A percentile compares a stretch with the other conserved stretches of the same genome.
Conservation (phyloP, 2,888 invertebrate species). For the Pammene aurita region DNA sequence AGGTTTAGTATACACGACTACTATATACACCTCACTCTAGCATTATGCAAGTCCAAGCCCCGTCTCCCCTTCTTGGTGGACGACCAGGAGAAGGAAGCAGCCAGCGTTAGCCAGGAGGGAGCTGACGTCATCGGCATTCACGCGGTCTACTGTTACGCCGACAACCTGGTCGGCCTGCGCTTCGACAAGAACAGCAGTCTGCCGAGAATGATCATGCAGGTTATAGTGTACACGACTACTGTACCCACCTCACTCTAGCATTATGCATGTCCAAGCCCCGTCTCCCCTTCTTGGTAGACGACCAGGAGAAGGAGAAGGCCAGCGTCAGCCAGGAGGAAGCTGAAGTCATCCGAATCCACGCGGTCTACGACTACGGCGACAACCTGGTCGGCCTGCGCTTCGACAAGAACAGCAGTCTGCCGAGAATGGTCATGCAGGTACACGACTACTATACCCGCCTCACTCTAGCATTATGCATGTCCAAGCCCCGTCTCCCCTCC, state of each 20-base stretch:
- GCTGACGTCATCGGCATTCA: conserved; percentile 33
- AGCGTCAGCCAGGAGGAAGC: background rate
- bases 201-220: conserved; percentile 46
- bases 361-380: conserved; percentile 51
- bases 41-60: too few species aligned
- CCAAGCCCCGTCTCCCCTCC: conserved; percentile 41
- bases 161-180: conserved; percentile 55
- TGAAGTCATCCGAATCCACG: conserved; percentile 40
- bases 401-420: conserved; percentile 52
- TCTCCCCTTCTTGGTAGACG: conserved; percentile 41
- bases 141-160: conserved; percentile 51
- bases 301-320: background rate
- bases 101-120: background rate
- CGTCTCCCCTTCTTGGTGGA: conserved; percentile 42
- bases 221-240: too few species aligned
- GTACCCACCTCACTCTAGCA: too few species aligned
- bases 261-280: conserved; percentile 42
- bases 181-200: conserved; percentile 54
- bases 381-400: conserved; percentile 58
- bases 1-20: too few species aligned
- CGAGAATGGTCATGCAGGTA: too few species aligned
- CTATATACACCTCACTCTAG: too few species aligned
- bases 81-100: conserved; percentile 22
- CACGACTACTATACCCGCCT: too few species aligned
- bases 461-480: background rate